These are phyloP conservation scores for Dryas iulia DNA, from an alignment of 1,140 invertebrate species.

Conservation along the genomic window DNA sequence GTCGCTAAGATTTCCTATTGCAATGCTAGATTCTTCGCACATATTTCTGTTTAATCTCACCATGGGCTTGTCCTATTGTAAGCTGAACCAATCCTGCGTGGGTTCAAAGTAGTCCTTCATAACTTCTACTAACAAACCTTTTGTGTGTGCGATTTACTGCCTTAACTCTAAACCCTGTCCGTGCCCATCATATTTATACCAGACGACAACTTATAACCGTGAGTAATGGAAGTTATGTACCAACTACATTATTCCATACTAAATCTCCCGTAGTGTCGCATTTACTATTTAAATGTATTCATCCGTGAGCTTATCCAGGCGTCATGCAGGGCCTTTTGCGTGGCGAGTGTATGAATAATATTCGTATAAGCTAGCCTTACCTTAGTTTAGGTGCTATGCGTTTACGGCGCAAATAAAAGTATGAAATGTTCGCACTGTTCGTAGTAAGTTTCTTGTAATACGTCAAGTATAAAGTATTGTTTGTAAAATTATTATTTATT, in stretches of 20 bases:
- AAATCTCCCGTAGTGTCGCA: constrained; percentile 68
- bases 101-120: constrained; percentile 62
- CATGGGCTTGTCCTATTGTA: constrained; percentile 20
- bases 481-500: background rate
- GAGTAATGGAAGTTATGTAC: constrained; percentile 73
- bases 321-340: constrained; percentile 70
- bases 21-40: background rate
- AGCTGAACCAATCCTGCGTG: constrained; percentile 41
- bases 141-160: constrained; percentile 62
- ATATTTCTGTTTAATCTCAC: constrained; percentile 24
- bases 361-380: constrained; percentile 48
- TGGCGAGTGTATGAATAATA: constrained; percentile 62
- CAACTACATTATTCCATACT: constrained; percentile 67
- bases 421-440: background rate
- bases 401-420: background rate
- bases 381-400: constrained; percentile 10
- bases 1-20: background rate
- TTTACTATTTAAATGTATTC: constrained; percentile 79
- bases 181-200: constrained; percentile 67
- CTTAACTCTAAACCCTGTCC: constrained; percentile 62
- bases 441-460: background rate
- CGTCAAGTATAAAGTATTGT: background rate
- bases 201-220: constrained; percentile 62
- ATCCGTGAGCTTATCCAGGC: constrained; percentile 68
- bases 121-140: constrained; percentile 75